Percentiles rank a stretch among this genome's conserved stretches.
phyloP scores from a whole-genome alignment of 1,140 invertebrate genomes.

The Drepana arcuata region DNA sequence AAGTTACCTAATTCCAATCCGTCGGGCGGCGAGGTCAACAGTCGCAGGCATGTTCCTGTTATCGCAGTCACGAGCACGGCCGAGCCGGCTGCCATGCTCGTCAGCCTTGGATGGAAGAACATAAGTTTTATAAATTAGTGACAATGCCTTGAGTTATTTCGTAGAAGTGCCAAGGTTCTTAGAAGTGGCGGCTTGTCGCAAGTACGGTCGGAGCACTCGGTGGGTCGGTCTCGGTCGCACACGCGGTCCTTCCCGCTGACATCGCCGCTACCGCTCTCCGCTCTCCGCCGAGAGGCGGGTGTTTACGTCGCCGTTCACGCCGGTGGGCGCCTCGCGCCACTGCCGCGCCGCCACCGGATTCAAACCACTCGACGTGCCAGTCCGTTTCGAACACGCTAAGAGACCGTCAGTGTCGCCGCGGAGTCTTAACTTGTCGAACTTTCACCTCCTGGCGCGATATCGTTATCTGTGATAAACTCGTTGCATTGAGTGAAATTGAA shows the following conservation, averaged over 20 bases:
- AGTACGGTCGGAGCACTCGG: slow-evolving; percentile 13
- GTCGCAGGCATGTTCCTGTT: slow-evolving; percentile 11
- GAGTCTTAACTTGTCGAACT: slow-evolving; percentile 37
- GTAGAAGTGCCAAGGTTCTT: slow-evolving; percentile 62
- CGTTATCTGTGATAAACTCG: slow-evolving; percentile 59
- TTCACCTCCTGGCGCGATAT: slow-evolving; percentile 62
- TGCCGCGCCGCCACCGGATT: neutral
- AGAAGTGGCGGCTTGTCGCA: slow-evolving; percentile 46
- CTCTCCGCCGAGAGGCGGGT: slow-evolving; percentile 13
- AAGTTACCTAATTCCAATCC: slow-evolving; percentile 24
- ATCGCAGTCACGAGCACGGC: slow-evolving; percentile 21
- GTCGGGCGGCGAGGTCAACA: slow-evolving; percentile 19
- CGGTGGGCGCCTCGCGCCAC: slow-evolving; percentile 7
- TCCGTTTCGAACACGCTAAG: slow-evolving; percentile 40
- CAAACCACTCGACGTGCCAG: slow-evolving; percentile 20
- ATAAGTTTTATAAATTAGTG: slow-evolving; percentile 64
- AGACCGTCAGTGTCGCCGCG: slow-evolving; percentile 30
- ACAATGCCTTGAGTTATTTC: slow-evolving; percentile 63
- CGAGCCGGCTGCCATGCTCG: slow-evolving; percentile 20
- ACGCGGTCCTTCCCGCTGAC: slow-evolving; percentile 2
- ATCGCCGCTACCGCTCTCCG: slow-evolving; percentile 10
- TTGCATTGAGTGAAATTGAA: slow-evolving; percentile 60
- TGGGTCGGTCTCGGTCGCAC: slow-evolving; percentile 17
- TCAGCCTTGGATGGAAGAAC: slow-evolving; percentile 33
- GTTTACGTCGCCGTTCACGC: slow-evolving; percentile 13